Conservation (phyloP, 2,797 vertebrate genomes). For the Cossypha niveicapilla region DNA sequence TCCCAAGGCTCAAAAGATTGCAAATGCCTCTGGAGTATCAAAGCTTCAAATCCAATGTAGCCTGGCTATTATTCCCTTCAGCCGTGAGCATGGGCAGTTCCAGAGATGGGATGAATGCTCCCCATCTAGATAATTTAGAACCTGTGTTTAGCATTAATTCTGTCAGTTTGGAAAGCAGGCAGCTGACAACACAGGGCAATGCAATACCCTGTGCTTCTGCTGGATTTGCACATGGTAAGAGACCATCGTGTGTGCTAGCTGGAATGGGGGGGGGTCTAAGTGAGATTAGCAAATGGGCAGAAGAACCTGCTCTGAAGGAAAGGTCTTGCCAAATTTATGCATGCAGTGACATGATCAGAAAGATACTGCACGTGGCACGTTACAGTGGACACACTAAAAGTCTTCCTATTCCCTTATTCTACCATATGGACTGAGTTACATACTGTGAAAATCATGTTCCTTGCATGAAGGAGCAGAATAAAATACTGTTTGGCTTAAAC, state of each 20-base stretch:
- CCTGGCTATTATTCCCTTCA: neutral
- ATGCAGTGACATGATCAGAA: neutral
- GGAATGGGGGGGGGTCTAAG: neutral
- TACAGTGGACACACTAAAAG: neutral
- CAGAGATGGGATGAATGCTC: neutral
- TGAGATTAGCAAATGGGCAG: neutral
- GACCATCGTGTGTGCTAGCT: neutral
- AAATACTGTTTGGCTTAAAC: conserved; percentile 10
- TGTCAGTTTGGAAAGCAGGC: neutral
- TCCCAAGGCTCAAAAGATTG: conserved; percentile 4
- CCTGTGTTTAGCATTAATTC: neutral
- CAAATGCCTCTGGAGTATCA: neutral
- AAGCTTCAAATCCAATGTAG: neutral
- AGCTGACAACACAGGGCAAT: neutral
- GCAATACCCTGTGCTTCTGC: neutral
- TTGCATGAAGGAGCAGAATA: neutral
- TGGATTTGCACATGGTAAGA: neutral
- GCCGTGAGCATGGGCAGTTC: neutral
- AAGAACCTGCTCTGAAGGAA: neutral
- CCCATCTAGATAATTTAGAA: neutral
- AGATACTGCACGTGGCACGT: neutral
- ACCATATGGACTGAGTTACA: neutral
- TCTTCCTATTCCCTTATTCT: neutral
- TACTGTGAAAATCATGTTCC: neutral
- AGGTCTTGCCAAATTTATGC: neutral